Evolutionary conservation across 2,113 vertebrate genomes (phyloP), one percentile per base, ranked within the genome.

Genomic region (Thunnus thynnus): DNA sequence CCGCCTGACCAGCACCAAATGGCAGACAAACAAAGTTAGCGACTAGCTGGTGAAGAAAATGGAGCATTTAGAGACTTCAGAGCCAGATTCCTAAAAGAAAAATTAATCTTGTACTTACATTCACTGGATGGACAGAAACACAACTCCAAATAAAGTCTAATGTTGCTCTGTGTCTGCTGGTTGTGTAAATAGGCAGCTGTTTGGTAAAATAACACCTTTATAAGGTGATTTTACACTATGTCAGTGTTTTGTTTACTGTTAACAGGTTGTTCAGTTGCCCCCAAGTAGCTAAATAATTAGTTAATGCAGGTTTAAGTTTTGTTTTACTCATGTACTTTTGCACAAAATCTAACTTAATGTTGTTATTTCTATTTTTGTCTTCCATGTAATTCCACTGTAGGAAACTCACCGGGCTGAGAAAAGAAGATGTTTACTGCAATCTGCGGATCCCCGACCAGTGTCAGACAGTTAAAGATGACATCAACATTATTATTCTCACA

Each of bases 401-500:
- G 63, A 90, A 82, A 78, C 66, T 92, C 50, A 91, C 87, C 7
- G 94, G 94, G 6, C 78, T 95, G 57, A 92, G 77, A 83, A 93
- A 92, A n/a, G 93, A 94, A 18, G 86, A 94, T 36, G 61, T 95
- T 74, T 95, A 94, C 77, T 86, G 89, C 81, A 92, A 93, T 48
- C 88, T 96, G 62, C 92, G 95, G 17, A 66, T 95, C 6, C 94
- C 94, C 0, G 85, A 93, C 72, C 84, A 92, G 80, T 60, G 65
- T 71, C 84, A 94, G 63, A 76, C 64, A 8, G 51, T 73, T 47
- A 92, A 91, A 88, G 92, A 94, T 67, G 95, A 95, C 78, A 94
- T 95, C 85, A 91, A 85, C 80, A 64, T 96, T 27, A 88, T 96
- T 64, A 60, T 96, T 25, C 86, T 95, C 50, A 91, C 94, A 87